These are phyloP conservation scores for Himalopsyche anomala DNA, from an alignment of 2,888 invertebrate species.

Conservation along the genomic window DNA sequence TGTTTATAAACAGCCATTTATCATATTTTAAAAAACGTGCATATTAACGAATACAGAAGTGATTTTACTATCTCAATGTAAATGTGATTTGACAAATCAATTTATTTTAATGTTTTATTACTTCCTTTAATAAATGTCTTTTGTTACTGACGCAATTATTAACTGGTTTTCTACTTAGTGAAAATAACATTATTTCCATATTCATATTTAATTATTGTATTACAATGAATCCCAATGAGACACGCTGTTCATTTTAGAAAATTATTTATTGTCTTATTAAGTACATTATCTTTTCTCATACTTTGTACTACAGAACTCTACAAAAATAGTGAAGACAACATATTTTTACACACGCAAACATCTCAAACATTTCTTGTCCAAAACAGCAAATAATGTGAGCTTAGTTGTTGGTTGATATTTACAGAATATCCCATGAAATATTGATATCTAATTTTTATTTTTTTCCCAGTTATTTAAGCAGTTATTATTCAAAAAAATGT, in stretches of 20 bases:
- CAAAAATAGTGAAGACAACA: conserved; percentile 54
- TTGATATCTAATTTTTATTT: too few species aligned
- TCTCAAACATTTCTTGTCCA: not conserved
- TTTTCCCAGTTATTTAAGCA: too few species aligned
- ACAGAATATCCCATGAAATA: too few species aligned
- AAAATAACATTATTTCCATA: not conserved
- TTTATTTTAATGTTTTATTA: conserved; percentile 23
- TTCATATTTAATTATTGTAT: not conserved
- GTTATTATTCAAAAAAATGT: too few species aligned
- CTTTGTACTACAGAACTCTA: conserved; percentile 55
- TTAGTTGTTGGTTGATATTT: too few species aligned
- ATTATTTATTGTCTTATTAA: conserved; percentile 55
- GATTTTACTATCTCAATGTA: conserved; percentile 15
- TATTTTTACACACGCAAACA: conserved; percentile 49
- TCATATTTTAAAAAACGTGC: conserved; percentile 1
- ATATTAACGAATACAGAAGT: conserved; percentile 1
- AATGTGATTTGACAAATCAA: conserved; percentile 27
- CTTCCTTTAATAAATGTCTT: conserved; percentile 36
- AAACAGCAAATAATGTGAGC: too few species aligned
- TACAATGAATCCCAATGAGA: not conserved
- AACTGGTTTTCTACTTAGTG: conserved; percentile 1
- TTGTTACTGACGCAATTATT: conserved; percentile 3
- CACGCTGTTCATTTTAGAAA: conserved; percentile 33
- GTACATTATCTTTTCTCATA: not conserved
- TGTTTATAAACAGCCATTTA: not conserved